Evolutionary conservation across 64 coral and sea anemone genomes (phyloP).

Genomic region (Orbicella faveolata): DNA sequence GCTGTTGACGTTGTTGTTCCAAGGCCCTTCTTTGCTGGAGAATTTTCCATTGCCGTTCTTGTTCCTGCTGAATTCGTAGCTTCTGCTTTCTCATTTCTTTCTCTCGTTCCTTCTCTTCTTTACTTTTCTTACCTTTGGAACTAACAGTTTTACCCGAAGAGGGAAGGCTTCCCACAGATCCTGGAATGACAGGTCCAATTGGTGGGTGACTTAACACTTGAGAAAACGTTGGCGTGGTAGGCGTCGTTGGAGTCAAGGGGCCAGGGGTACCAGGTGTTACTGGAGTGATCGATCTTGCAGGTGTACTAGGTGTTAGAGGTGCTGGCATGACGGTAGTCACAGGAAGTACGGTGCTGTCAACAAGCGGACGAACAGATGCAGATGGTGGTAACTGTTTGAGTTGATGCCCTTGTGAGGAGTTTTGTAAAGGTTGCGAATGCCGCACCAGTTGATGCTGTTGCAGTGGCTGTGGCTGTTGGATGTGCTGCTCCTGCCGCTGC

Average conservation of each 20-base stretch:
- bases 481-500: neutral
- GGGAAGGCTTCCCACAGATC: neutral
- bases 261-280: conserved; percentile 51
- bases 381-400: conserved; percentile 14
- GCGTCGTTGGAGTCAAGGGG: conserved; percentile 56
- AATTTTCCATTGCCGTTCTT: conserved; percentile 94
- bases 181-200: conserved; percentile 4
- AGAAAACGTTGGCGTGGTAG: conserved; percentile 48
- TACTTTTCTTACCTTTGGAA: conserved; percentile 71
- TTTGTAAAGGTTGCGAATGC: conserved; percentile 22
- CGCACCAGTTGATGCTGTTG: conserved; percentile 3
- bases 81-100: conserved; percentile 83
- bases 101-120: conserved; percentile 93
- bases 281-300: conserved; percentile 44
- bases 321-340: conserved; percentile 44
- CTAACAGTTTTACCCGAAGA: conserved; percentile 3
- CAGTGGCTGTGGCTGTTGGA: neutral
- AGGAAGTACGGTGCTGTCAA: conserved; percentile 2
- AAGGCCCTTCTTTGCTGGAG: conserved; percentile 88
- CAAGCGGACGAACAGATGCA: neutral
- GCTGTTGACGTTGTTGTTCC: conserved; percentile 90
- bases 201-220: conserved; percentile 13
- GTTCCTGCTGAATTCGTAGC: conserved; percentile 82
- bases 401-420: conserved; percentile 13
- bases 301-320: conserved; percentile 35